Evolutionary conservation across 2,113 vertebrate species (phyloP).

Genomic region (Ptyas mucosa): DNA sequence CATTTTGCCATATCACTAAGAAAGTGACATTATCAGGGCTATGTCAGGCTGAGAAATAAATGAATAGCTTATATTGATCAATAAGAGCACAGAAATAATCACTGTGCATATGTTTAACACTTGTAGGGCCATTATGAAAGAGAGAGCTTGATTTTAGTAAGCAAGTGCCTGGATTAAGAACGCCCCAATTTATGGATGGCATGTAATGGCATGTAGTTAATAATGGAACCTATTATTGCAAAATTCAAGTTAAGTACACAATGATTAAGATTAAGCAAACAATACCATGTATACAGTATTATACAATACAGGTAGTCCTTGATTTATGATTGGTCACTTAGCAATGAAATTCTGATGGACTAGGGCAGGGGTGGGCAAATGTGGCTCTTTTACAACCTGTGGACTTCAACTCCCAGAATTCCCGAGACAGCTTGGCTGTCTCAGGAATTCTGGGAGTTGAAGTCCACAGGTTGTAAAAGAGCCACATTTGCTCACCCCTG

Average conservation of each 20-base stretch:
- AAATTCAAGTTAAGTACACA: not conserved
- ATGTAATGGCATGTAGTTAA: not conserved
- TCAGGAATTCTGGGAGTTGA: too few species aligned
- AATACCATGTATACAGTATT: not conserved
- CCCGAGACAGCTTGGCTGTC: too few species aligned
- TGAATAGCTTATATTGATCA: slow-evolving; percentile 2
- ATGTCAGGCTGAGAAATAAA: not conserved
- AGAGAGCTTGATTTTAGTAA: not conserved
- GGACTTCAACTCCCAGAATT: too few species aligned
- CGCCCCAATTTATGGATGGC: not conserved
- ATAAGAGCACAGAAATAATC: slow-evolving; percentile 18
- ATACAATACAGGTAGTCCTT: too few species aligned
- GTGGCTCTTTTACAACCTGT: too few species aligned
- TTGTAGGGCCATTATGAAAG: not conserved
- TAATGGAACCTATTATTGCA: not conserved
- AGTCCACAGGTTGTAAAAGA: too few species aligned
- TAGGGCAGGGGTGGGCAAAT: too few species aligned
- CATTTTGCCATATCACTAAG: slow-evolving; percentile 6
- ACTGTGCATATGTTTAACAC: slow-evolving; percentile 13
- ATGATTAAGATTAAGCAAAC: not conserved
- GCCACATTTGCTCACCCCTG: too few species aligned
- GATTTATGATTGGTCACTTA: too few species aligned
- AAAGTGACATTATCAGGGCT: slow-evolving; percentile 16
- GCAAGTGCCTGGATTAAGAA: not conserved
- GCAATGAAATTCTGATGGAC: too few species aligned